Base-by-base conservation (phyloP, 2,113 vertebrate genomes). In the Syngnathoides biaculeatus region DNA sequence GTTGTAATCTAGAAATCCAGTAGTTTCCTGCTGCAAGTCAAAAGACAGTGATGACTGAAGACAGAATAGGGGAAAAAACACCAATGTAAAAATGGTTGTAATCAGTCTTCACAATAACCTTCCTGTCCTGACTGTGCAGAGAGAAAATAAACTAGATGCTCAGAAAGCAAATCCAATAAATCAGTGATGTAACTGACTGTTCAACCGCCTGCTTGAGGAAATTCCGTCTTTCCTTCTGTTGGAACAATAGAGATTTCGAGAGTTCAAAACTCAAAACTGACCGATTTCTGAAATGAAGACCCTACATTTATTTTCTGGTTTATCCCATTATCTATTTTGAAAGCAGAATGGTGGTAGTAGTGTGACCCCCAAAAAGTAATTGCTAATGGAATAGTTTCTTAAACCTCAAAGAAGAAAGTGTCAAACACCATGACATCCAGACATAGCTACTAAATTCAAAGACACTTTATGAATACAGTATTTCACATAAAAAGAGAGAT, bases 31-130 rank as follows among this genome's bases (percentile, higher is more conserved):
- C 84, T 82, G 84, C 72, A 73, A 87, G 84, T 84, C 79, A 87
- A 90, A 95, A 91, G 80, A 86, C 64, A 7, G 79, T 73, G 86
- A 82, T 68, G 79, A 86, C 74, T 73, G 82, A 84, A 62, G 77
- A 89, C 79, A 83, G 87, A 92, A 87, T 57, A 55, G 65, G 72
- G 72, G 55, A 67, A 75, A 75, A 81, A 88, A 84, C 83, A 83
- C 45, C 60, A 77, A 71, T 8, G 81, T 88, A 90, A 89, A 91
- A 87, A 86, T 17, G 38, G 15, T 79, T 81, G 85, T 77, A 92
- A 92, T 90, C 88, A 92, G 84, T 79, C 78, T 73, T 80, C 79
- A 87, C 84, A 85, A 87, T 90, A 91, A 89, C 91, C 88, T 91
- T 93, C 90, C 90, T 91, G 86, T 79, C 64, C 66, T 66, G 70